These are phyloP conservation scores for Plecturocebus donacophilus DNA, from an alignment of 2,113 vertebrate species.

Conservation along the genomic window DNA sequence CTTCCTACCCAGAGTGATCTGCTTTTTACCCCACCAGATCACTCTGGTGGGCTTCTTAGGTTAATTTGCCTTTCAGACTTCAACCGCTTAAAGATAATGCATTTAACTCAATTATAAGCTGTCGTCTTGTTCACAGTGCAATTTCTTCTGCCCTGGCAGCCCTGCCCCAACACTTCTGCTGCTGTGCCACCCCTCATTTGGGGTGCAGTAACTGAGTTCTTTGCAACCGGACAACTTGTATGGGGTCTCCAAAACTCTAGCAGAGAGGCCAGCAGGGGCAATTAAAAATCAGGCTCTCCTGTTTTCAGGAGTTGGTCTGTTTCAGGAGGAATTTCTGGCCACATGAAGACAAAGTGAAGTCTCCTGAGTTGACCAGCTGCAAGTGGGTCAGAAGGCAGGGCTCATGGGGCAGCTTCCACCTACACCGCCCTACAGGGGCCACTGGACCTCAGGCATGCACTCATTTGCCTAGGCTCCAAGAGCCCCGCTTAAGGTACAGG, in stretches of 20 bases:
- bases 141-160: background rate
- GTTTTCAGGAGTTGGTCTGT: background rate
- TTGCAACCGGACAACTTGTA: background rate
- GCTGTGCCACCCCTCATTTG: background rate
- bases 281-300: background rate
- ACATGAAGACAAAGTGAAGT: background rate
- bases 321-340: background rate
- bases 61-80: slow-evolving; percentile 74
- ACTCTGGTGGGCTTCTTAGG: slow-evolving; percentile 34
- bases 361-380: background rate
- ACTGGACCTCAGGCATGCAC: rapidly evolving
- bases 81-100: slow-evolving; percentile 38
- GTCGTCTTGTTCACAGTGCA: background rate
- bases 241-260: background rate
- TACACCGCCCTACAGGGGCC: too few species aligned
- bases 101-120: slow-evolving; percentile 61
- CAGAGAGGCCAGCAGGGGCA: background rate
- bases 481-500: background rate
- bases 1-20: background rate
- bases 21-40: slow-evolving; percentile 31
- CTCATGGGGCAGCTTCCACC: rapidly evolving
- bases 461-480: background rate
- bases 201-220: background rate
- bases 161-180: background rate
- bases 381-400: background rate